Evolutionary conservation across 2,888 invertebrate species (phyloP).

Genomic region (Thereva unica): DNA sequence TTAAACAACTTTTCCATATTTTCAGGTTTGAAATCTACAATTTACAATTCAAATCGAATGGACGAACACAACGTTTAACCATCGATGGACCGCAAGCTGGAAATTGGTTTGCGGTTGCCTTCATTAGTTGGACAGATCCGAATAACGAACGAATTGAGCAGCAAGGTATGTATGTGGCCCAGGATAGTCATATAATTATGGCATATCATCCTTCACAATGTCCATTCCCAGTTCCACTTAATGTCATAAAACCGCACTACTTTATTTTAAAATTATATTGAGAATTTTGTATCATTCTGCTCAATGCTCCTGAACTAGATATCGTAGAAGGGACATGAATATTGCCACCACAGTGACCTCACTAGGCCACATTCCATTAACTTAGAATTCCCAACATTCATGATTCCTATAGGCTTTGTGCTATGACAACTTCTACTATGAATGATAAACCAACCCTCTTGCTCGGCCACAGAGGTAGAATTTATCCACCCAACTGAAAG

Average conservation of each 20-base stretch:
- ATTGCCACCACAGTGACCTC: slow-evolving; percentile 1
- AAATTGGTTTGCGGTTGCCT: slow-evolving; percentile 79
- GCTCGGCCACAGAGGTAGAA: slow-evolving; percentile 13
- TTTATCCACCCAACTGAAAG: slow-evolving; percentile 16
- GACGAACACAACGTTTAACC: slow-evolving; percentile 63
- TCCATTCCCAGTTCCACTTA: neutral
- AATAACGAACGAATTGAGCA: slow-evolving; percentile 72
- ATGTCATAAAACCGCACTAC: neutral
- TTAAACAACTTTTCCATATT: slow-evolving; percentile 42
- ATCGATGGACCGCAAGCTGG: slow-evolving; percentile 72
- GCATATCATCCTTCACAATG: no score
- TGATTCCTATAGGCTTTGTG: slow-evolving; percentile 15
- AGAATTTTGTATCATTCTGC: slow-evolving; percentile 21
- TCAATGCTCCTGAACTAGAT: neutral
- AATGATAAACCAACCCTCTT: neutral
- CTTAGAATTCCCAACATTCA: slow-evolving; percentile 6
- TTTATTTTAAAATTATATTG: slow-evolving; percentile 18
- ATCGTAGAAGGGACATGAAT: neutral
- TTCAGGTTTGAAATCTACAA: slow-evolving; percentile 61
- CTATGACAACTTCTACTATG: neutral
- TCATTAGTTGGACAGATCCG: slow-evolving; percentile 77
- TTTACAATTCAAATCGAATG: slow-evolving; percentile 66
- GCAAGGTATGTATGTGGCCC: slow-evolving; percentile 63
- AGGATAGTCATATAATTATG: no score
- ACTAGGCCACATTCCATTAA: slow-evolving; percentile 33